phyloP scores from a whole-genome alignment of 2,113 vertebrate genomes.

The Alces alces region DNA sequence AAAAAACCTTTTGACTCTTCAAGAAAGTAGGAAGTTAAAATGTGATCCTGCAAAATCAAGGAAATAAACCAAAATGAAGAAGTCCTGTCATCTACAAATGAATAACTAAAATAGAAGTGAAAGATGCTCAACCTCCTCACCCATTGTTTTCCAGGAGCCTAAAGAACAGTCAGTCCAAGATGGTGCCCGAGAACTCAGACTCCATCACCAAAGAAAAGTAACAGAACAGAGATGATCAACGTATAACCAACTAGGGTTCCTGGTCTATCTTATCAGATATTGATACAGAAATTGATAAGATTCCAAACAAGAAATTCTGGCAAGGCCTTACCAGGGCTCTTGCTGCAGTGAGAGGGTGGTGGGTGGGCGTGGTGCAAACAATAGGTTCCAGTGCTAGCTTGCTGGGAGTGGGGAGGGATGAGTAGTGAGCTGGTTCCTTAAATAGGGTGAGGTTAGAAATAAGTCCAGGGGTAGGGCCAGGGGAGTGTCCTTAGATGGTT shows the following conservation, averaged over 20 bases:
- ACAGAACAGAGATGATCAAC: background rate
- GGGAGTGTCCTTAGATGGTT: background rate
- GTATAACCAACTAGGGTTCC: background rate
- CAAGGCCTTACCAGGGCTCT: background rate
- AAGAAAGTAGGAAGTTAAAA: background rate
- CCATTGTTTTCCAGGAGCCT: accelerated
- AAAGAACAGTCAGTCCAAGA: background rate
- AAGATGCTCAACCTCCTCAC: accelerated
- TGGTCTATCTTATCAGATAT: background rate
- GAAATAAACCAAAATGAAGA: background rate
- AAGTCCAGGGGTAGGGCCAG: background rate
- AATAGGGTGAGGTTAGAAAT: background rate
- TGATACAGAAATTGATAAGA: background rate
- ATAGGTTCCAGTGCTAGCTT: background rate
- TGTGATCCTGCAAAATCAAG: background rate
- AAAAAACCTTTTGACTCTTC: background rate
- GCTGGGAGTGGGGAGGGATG: background rate
- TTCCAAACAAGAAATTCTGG: background rate
- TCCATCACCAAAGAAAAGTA: background rate
- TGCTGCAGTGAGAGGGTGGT: background rate
- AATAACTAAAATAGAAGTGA: background rate
- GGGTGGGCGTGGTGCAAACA: background rate
- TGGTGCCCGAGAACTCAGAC: accelerated
- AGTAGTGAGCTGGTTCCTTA: background rate
- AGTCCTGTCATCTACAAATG: background rate